Evolutionary conservation across 2,113 vertebrate species (phyloP), one percentile per base, ranked within the genome.

Genomic region (Geococcyx californianus): DNA sequence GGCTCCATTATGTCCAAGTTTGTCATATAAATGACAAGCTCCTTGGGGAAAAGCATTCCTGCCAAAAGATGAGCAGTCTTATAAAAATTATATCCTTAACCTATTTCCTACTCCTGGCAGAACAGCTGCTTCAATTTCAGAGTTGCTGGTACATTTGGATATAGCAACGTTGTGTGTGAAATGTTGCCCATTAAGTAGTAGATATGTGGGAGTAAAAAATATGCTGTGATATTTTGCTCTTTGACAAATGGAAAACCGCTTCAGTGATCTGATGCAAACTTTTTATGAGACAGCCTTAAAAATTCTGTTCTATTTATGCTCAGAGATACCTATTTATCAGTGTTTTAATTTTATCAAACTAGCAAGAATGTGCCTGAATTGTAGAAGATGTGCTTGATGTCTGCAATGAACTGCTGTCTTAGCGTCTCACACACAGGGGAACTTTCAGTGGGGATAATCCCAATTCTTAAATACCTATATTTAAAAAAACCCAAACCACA

Each of bases 21-120:
- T 81, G 90, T 95, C 58, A 78, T 70, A 59, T 90, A 94, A 88
- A 94, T 93, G 79, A 89, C 73, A 84, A 36, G 47, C n/a, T 93
- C 85, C 73, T 62, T 62, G 79, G 77, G 88, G 87, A 81, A 64
- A 68, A 75, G 23, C 93, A 81, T 94, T 91, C 74, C 80, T 94
- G 93, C 91, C 94, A 84, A 73, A 90, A 96, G 95, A 96, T 96
- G 95, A 94, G 62, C 97, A 93, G 81, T 97, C 96, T 97, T 89
- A 85, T 83, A 96, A 93, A 96, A 98, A 94, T 96, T 92, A 84
- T 92, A 91, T 87, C 84, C 23, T 31, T 91, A 95, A 86, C 95
- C 96, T 88, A 94, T 90, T 82, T 95, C 91, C 89, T 96, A 29
- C 60, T 97, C 69, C 66, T 95, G 78, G 93, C 87, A 92, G 74